phyloP scores from a whole-genome alignment of 2,888 invertebrate genomes.

The Mylabris sibirica region DNA sequence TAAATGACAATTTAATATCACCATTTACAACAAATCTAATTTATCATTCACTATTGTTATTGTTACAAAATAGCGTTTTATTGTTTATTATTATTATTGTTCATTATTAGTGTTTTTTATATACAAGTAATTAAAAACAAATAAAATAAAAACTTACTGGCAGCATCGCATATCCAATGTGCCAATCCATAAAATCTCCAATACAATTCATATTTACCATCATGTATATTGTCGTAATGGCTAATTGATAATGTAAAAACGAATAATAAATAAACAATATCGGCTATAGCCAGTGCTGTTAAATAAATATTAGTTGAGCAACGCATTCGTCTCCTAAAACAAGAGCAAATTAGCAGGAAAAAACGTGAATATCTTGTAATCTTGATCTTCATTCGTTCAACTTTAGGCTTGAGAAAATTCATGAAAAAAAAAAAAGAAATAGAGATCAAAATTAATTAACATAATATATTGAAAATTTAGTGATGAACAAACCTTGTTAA shows the following conservation, averaged over 20 bases:
- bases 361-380: too few relatives aligned
- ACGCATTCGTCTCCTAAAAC: constrained; percentile 70
- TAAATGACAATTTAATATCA: constrained; percentile 20
- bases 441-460: too few relatives aligned
- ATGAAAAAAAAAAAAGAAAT: too few relatives aligned
- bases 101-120: background rate
- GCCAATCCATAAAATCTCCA: constrained; percentile 69
- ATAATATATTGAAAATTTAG: too few relatives aligned
- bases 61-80: constrained; percentile 10
- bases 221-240: constrained; percentile 67
- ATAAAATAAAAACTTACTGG: constrained; percentile 63
- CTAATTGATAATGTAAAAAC: constrained; percentile 69
- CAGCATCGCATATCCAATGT: constrained; percentile 72
- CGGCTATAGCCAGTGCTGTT: constrained; percentile 75
- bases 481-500: constrained; percentile 62
- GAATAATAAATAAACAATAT: constrained; percentile 73
- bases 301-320: constrained; percentile 79
- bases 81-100: background rate
- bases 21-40: background rate
- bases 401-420: too few relatives aligned
- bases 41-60: background rate
- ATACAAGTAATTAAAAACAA: background rate
- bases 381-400: background rate
- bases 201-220: constrained; percentile 64
- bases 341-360: constrained; percentile 17